Evolutionary conservation across 2,113 vertebrate genomes (phyloP).

Genomic region (Machaerirhynchus nigripectus): DNA sequence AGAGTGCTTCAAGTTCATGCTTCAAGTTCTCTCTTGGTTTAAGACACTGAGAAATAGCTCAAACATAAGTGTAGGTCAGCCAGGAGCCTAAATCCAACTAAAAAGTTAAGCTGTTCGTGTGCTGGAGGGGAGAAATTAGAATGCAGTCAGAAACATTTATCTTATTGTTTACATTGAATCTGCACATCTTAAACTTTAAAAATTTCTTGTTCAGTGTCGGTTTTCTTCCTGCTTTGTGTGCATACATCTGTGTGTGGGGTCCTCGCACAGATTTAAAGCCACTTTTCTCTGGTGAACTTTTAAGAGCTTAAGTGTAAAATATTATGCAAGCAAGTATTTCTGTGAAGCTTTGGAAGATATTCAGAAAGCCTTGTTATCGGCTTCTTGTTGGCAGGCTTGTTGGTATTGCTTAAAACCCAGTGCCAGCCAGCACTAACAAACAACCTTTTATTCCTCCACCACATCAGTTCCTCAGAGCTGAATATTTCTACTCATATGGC

Average conservation of each 20-base stretch:
- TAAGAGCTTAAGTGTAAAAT: slow-evolving; percentile 49
- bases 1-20: background rate
- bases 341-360: slow-evolving; percentile 66
- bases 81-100: background rate
- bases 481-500: slow-evolving; percentile 63
- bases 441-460: slow-evolving; percentile 63
- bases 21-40: background rate
- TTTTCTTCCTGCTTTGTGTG: background rate
- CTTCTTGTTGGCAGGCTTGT: slow-evolving; percentile 57
- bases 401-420: slow-evolving; percentile 44
- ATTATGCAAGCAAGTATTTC: slow-evolving; percentile 43
- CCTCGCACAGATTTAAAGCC: background rate
- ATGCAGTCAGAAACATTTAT: background rate
- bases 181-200: slow-evolving; percentile 19
- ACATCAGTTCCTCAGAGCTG: slow-evolving; percentile 48
- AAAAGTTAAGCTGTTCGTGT: background rate
- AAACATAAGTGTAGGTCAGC: background rate
- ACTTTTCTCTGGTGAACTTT: slow-evolving; percentile 44
- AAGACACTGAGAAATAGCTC: background rate
- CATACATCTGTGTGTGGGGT: background rate
- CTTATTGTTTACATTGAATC: background rate
- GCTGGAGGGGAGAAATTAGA: background rate
- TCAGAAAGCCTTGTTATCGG: slow-evolving; percentile 70
- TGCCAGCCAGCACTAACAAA: slow-evolving; percentile 65
- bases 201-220: background rate